Evolutionary conservation across 2,113 vertebrate genomes (phyloP).

Genomic region (Ptyas mucosa): DNA sequence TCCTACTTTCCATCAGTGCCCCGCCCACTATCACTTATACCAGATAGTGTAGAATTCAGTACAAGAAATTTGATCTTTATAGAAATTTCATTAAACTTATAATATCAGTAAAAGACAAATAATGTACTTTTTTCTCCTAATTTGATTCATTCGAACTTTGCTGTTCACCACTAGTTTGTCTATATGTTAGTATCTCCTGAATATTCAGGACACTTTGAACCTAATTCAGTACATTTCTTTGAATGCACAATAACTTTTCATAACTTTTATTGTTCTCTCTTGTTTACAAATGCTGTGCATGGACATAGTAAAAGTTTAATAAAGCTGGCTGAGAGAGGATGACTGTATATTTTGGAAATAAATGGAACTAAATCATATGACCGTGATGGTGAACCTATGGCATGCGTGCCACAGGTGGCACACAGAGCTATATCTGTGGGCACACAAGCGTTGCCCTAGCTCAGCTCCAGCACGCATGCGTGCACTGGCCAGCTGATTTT

Average conservation of each 20-base stretch:
- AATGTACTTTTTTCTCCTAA: constrained; percentile 44
- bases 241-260: not conserved
- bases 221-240: constrained; percentile 20
- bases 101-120: constrained; percentile 35
- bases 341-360: constrained; percentile 4
- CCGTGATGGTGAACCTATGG: too few relatives aligned
- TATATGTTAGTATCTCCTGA: constrained; percentile 31
- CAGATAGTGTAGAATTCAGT: constrained; percentile 20
- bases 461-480: too few relatives aligned
- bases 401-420: too few relatives aligned
- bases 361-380: not conserved
- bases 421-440: too few relatives aligned
- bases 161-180: constrained; percentile 7
- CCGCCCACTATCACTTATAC: not conserved
- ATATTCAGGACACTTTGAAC: constrained; percentile 40
- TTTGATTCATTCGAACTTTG: constrained; percentile 44
- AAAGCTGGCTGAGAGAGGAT: not conserved
- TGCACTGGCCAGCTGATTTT: too few relatives aligned
- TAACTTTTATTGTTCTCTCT: constrained; percentile 5
- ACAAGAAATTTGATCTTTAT: constrained; percentile 35
- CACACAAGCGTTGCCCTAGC: too few relatives aligned
- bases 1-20: too few relatives aligned
- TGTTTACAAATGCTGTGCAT: not conserved
- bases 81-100: constrained; percentile 29
- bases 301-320: constrained; percentile 7